These are phyloP conservation scores for Eugnorisma glareosa DNA, from an alignment of 2,888 invertebrate species.

Conservation along the genomic window DNA sequence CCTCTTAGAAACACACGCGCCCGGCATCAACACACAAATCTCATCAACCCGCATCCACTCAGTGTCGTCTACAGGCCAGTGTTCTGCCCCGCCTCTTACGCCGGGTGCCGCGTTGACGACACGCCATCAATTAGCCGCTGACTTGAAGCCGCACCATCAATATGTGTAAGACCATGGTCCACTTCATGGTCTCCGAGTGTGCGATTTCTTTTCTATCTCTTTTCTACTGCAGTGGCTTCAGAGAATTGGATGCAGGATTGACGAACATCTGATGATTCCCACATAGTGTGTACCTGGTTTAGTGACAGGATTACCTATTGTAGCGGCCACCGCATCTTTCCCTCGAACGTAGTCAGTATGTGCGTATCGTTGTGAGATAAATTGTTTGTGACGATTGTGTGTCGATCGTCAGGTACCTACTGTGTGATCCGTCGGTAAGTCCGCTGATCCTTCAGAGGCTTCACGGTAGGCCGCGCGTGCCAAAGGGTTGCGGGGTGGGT, in stretches of 20 bases:
- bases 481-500: background rate
- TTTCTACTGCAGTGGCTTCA: background rate
- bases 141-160: background rate
- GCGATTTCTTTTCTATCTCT: background rate
- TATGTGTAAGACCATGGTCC: background rate
- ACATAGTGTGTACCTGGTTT: background rate
- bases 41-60: conserved; percentile 39
- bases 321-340: background rate
- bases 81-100: conserved; percentile 8
- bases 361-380: conserved; percentile 4
- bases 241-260: background rate
- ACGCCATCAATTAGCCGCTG: conserved; percentile 26
- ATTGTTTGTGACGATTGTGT: conserved; percentile 31
- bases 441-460: conserved; percentile 52
- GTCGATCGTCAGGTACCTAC: background rate
- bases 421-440: conserved; percentile 29
- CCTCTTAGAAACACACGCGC: conserved; percentile 4
- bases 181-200: background rate
- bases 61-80: conserved; percentile 31
- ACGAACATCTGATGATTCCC: background rate
- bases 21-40: conserved; percentile 10
- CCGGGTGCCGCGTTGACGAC: conserved; percentile 4
- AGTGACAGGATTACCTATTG: conserved; percentile 5
- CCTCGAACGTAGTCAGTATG: background rate
- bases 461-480: conserved; percentile 40